A percentile compares a stretch with the other conserved stretches of the same genome.
These are phyloP conservation scores for Caligus rogercresseyi DNA, from an alignment of 1,140 invertebrate species.

Conservation along the genomic window DNA sequence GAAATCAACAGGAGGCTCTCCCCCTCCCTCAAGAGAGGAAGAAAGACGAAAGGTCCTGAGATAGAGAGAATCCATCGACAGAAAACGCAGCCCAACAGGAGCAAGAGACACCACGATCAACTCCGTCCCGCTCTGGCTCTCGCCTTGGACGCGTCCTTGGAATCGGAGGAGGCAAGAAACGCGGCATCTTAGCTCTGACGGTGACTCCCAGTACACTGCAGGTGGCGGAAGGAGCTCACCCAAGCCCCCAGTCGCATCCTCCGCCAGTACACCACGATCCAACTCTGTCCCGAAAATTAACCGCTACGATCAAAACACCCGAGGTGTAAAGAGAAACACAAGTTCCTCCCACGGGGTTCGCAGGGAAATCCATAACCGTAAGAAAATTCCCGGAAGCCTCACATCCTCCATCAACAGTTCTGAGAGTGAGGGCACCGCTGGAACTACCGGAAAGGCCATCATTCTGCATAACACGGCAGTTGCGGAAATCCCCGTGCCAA, in stretches of 20 bases:
- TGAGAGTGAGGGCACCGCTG: constrained; percentile 24
- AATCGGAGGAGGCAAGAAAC: background rate
- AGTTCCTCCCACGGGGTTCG: background rate
- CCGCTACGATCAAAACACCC: constrained; percentile 1
- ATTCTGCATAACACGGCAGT: constrained; percentile 26
- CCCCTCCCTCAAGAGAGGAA: constrained; percentile 5
- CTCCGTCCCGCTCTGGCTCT: background rate
- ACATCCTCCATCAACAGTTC: constrained; percentile 23
- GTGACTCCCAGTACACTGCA: background rate
- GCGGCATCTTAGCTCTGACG: background rate
- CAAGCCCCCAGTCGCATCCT: too few species aligned
- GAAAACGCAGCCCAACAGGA: background rate
- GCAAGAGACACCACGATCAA: background rate
- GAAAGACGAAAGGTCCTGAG: constrained; percentile 12
- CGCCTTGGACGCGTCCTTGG: background rate
- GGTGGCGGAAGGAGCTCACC: background rate
- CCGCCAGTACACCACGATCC: background rate
- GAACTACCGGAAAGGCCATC: constrained; percentile 17
- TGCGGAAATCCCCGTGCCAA: constrained; percentile 25
- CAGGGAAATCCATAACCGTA: constrained; percentile 1
- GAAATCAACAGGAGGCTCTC: background rate
- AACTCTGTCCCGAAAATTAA: constrained; percentile 6
- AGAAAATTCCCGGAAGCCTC: constrained; percentile 17
- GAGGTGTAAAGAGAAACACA: background rate
- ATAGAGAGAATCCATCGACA: background rate